Conservation (phyloP, 1,140 invertebrate genomes). For the Bombus fervidus region DNA sequence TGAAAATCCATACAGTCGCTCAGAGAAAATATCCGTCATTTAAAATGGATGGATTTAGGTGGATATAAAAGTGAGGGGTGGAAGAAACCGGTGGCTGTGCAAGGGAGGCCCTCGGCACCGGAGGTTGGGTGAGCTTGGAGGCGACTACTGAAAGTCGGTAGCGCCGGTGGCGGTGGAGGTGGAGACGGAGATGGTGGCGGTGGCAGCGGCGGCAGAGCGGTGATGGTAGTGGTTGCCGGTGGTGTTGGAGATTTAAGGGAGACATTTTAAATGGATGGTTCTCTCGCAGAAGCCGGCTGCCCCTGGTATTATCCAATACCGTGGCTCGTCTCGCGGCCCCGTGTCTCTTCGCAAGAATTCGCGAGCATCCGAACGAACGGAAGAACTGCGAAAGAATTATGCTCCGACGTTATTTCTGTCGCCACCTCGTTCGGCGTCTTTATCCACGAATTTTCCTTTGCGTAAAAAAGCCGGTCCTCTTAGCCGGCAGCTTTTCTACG, state of each 20-base stretch:
- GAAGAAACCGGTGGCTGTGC: slow-evolving; percentile 57
- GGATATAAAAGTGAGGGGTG: slow-evolving; percentile 74
- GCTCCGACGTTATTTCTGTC: not conserved
- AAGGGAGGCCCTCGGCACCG: slow-evolving; percentile 54
- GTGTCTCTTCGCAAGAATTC: slow-evolving; percentile 46
- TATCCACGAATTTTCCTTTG: not conserved
- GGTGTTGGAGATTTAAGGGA: slow-evolving; percentile 74
- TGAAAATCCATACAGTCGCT: slow-evolving; percentile 77
- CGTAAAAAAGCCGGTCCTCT: not conserved
- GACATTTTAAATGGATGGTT: slow-evolving; percentile 76
- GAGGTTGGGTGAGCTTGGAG: slow-evolving; percentile 62
- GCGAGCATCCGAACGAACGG: slow-evolving; percentile 49
- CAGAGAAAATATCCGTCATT: slow-evolving; percentile 80
- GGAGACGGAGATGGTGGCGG: slow-evolving; percentile 47
- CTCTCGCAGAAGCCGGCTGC: slow-evolving; percentile 62
- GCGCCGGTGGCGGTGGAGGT: slow-evolving; percentile 51
- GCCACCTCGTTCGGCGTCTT: not conserved
- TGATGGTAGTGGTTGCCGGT: slow-evolving; percentile 66
- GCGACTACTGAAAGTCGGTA: slow-evolving; percentile 74
- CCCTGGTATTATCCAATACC: slow-evolving; percentile 70
- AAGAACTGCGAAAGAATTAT: slow-evolving; percentile 12
- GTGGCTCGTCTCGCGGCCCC: slow-evolving; percentile 58
- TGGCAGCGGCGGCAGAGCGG: slow-evolving; percentile 44
- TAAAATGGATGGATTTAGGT: slow-evolving; percentile 80
- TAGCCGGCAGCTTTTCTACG: not conserved